Evolutionary conservation across 2,113 vertebrate genomes (phyloP).

Genomic region (Melanocharis versteri): DNA sequence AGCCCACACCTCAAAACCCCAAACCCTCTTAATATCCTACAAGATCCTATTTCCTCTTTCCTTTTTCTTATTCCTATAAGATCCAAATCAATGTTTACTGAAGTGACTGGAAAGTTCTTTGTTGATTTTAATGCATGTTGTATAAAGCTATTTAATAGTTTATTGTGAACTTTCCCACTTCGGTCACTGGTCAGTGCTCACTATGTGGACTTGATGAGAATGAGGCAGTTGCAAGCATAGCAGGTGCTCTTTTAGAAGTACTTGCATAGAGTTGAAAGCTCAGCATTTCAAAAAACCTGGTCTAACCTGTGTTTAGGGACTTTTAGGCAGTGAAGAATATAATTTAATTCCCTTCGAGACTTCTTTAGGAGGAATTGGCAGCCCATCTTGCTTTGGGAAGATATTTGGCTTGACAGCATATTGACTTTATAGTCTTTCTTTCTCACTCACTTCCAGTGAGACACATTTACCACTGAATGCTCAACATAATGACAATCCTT

Average conservation of each 20-base stretch:
- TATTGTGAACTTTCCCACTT: not conserved
- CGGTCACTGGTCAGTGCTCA: not conserved
- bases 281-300: conserved; percentile 24
- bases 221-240: not conserved
- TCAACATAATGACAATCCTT: conserved; percentile 48
- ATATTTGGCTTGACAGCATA: conserved; percentile 65
- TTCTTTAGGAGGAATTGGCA: conserved; percentile 56
- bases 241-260: conserved; percentile 1
- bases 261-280: conserved; percentile 23
- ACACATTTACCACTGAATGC: conserved; percentile 20
- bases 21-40: not conserved
- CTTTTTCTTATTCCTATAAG: not conserved
- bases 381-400: conserved; percentile 51
- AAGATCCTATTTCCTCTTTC: not conserved
- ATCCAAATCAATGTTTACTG: not conserved
- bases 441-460: conserved; percentile 41
- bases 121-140: not conserved
- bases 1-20: not conserved
- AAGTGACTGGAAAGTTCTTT: not conserved
- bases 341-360: conserved; percentile 67
- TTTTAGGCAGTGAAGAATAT: conserved; percentile 54
- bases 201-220: not conserved
- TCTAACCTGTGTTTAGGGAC: conserved; percentile 42
- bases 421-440: conserved; percentile 60
- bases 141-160: not conserved